phyloP scores from a whole-genome alignment of 2,113 vertebrate species.

The Myrmecobius fasciatus region DNA sequence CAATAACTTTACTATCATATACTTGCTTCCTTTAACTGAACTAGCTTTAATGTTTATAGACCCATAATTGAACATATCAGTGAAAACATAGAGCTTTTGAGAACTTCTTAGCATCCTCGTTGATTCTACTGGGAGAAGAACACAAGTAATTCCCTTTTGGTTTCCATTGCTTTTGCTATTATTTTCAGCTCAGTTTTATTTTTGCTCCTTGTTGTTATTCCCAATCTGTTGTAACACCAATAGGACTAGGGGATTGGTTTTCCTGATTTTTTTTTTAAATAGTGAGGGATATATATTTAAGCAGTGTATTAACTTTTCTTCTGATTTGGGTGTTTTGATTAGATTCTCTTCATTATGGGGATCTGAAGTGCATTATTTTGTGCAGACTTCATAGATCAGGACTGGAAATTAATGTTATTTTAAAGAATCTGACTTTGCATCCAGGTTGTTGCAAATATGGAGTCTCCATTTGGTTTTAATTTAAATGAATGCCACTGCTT shows the following conservation, averaged over 20 bases:
- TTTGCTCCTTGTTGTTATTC: background rate
- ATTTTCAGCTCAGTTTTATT: background rate
- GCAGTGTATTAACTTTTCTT: constrained; percentile 25
- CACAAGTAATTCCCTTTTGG: background rate
- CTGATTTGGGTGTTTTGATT: constrained; percentile 51
- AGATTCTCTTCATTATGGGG: constrained; percentile 41
- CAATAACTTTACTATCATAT: background rate
- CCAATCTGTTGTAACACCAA: background rate
- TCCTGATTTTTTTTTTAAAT: constrained; percentile 46
- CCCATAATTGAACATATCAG: constrained; percentile 3
- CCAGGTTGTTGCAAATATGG: constrained; percentile 54
- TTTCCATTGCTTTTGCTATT: constrained; percentile 19
- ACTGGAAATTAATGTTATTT: constrained; percentile 58
- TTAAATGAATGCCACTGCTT: constrained; percentile 73
- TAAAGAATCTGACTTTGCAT: constrained; percentile 66
- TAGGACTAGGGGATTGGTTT: background rate
- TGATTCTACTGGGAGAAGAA: constrained; percentile 41
- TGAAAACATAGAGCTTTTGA: background rate
- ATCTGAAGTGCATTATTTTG: constrained; percentile 56
- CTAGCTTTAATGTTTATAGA: background rate
- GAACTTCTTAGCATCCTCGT: background rate
- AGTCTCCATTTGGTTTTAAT: constrained; percentile 63
- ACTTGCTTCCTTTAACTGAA: background rate
- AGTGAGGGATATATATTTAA: constrained; percentile 34
- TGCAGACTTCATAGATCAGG: constrained; percentile 63